Conservation (phyloP, 2,113 vertebrate genomes). For the Aldabrachelys gigantea region DNA sequence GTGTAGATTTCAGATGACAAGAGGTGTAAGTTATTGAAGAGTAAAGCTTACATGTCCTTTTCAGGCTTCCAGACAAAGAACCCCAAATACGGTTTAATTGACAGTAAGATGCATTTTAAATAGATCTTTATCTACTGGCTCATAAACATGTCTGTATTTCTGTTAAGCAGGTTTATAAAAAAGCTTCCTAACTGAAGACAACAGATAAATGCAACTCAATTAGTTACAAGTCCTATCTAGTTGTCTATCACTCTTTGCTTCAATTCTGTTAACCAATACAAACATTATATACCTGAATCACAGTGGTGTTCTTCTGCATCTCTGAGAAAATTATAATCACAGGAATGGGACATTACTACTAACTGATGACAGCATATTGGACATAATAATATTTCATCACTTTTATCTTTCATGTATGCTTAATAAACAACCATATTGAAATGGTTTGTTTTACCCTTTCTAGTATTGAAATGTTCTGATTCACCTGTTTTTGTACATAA, state of each 20-base stretch:
- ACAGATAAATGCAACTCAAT: background rate
- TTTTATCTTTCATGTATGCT: background rate
- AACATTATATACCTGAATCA: fast-evolving
- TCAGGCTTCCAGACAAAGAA: background rate
- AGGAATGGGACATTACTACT: conserved; percentile 28
- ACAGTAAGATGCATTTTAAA: background rate
- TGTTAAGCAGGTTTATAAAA: background rate
- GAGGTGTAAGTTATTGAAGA: background rate
- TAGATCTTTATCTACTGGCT: background rate
- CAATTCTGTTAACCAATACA: background rate
- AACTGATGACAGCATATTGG: conserved; percentile 11
- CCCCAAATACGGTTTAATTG: background rate
- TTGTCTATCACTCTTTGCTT: background rate
- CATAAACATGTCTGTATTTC: background rate
- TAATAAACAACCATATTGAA: background rate
- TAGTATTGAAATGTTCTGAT: background rate
- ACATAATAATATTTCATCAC: background rate
- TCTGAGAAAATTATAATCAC: background rate
- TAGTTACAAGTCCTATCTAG: background rate
- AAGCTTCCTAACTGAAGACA: fast-evolving
- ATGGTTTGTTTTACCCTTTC: background rate
- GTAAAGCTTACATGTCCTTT: background rate
- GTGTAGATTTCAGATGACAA: background rate
- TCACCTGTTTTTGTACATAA: background rate
- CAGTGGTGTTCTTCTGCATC: background rate